Evolutionary conservation across 2,797 vertebrate genomes (phyloP), one percentile per base, ranked within the genome.

Genomic region (Tolypeutes matacus): DNA sequence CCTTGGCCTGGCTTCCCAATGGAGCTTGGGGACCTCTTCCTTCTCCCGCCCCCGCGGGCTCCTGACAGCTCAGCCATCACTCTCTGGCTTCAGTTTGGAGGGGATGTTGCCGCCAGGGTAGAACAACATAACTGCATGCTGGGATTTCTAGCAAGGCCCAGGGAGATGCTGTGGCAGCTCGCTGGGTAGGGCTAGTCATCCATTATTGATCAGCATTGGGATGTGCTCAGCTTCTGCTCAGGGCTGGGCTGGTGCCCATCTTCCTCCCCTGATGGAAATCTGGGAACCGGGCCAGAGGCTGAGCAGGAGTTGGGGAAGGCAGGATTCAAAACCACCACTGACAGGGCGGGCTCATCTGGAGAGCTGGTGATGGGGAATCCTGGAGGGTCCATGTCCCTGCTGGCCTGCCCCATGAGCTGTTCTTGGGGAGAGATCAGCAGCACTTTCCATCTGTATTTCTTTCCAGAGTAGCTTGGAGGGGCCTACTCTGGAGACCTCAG

Each of bases 91-190:
- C 2, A n/a, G 51, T 56, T 53, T 75, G 65, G 58, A 46, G 8
- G 15, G 12, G 42, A 64, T 12, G n/a, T 27, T 29, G 12, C 78
- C n/a, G 53, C 13, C 29, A 6, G 36, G 0, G 23, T 53, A 29
- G 42, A 20, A n/a, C 51, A 20, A 10, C 5, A 7, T 31, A 14
- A n/a, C n/a, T 3, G 3, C 20, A 18, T 0, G 0, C 56, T 1
- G 17, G 46, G 18, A 34, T 83, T 75, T 56, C 60, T 75, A 46
- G 62, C 0, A 1, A 31, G 31, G 31, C 46, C 60, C 36, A 39
- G 64, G 39, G 85, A 69, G 83, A 73, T 21, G 15, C 62, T 0
- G 0, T 9, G 51, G 7, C 77, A 67, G 86, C n/a, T 64, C 42
- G 53, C 92, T 78, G 20, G 58, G 10, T 34, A 58, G 29, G 34